phyloP scores from a whole-genome alignment of 2,888 invertebrate species.

The Cynaeus angustus region DNA sequence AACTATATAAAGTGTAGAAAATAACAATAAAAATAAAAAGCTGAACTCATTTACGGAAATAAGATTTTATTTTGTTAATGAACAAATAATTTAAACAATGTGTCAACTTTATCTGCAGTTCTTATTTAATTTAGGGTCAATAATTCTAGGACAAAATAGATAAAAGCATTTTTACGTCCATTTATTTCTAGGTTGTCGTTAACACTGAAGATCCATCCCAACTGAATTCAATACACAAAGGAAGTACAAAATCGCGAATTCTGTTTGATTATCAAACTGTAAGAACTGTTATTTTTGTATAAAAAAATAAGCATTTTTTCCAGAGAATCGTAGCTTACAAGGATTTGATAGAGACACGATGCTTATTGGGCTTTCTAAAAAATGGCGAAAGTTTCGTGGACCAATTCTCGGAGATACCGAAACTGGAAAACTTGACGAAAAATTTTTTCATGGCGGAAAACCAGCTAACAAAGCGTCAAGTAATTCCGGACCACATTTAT shows the following conservation, averaged over 20 bases:
- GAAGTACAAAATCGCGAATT: constrained; percentile 57
- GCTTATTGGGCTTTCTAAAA: constrained; percentile 70
- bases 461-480: constrained; percentile 70
- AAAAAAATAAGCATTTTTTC: constrained; percentile 44
- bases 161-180: constrained; percentile 47
- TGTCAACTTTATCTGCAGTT: constrained; percentile 37
- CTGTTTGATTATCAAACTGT: constrained; percentile 67
- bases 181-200: constrained; percentile 46
- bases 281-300: constrained; percentile 48
- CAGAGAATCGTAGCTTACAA: constrained; percentile 72
- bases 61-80: constrained; percentile 29
- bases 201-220: constrained; percentile 36
- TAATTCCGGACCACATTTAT: constrained; percentile 52
- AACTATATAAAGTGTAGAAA: too few species aligned
- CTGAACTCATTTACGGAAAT: not conserved
- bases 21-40: too few species aligned
- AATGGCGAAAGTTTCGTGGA: constrained; percentile 59
- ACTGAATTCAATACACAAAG: constrained; percentile 46
- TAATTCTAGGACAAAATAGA: constrained; percentile 50
- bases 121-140: constrained; percentile 48
- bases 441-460: constrained; percentile 65
- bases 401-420: constrained; percentile 54
- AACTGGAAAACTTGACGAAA: constrained; percentile 56
- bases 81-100: constrained; percentile 7
- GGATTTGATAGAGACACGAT: constrained; percentile 68